Percentiles rank a stretch among this genome's conserved stretches.
Conservation (phyloP, 2,888 invertebrate genomes). For the Napeogenes sylphis region DNA sequence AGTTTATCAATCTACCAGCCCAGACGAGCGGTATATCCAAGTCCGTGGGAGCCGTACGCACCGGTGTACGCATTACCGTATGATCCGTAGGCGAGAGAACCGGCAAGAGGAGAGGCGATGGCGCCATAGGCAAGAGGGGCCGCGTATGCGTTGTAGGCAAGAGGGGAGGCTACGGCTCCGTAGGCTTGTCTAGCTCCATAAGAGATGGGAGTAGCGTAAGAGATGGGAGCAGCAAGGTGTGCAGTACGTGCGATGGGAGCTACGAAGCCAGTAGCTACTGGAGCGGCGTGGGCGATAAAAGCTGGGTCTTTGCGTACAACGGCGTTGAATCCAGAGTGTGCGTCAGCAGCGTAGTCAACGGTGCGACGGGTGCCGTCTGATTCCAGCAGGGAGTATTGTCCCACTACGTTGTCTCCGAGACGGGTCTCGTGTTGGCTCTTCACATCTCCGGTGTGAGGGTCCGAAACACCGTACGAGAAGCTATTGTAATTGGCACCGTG, state of each 20-base stretch:
- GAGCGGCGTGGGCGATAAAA: slow-evolving; percentile 37
- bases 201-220: background rate
- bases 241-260: slow-evolving; percentile 34
- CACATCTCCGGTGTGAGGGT: slow-evolving; percentile 71
- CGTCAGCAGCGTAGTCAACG: slow-evolving; percentile 74
- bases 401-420: slow-evolving; percentile 66
- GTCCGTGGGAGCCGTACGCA: slow-evolving; percentile 18
- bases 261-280: slow-evolving; percentile 19
- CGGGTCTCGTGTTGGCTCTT: slow-evolving; percentile 71
- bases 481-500: slow-evolving; percentile 57
- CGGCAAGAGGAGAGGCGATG: too few species aligned
- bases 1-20: too few species aligned
- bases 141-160: slow-evolving; percentile 31
- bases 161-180: slow-evolving; percentile 26
- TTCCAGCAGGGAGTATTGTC: slow-evolving; percentile 71
- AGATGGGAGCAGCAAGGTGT: slow-evolving; percentile 19
- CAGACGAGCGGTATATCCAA: slow-evolving; percentile 2
- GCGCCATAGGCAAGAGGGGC: too few species aligned
- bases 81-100: too few species aligned
- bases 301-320: slow-evolving; percentile 70
- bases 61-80: too few species aligned
- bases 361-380: slow-evolving; percentile 72
- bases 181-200: slow-evolving; percentile 20
- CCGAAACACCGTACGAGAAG: slow-evolving; percentile 73
- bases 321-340: slow-evolving; percentile 72